Base-by-base conservation (phyloP, 2,797 vertebrate genomes). In the Hydrophis major region DNA sequence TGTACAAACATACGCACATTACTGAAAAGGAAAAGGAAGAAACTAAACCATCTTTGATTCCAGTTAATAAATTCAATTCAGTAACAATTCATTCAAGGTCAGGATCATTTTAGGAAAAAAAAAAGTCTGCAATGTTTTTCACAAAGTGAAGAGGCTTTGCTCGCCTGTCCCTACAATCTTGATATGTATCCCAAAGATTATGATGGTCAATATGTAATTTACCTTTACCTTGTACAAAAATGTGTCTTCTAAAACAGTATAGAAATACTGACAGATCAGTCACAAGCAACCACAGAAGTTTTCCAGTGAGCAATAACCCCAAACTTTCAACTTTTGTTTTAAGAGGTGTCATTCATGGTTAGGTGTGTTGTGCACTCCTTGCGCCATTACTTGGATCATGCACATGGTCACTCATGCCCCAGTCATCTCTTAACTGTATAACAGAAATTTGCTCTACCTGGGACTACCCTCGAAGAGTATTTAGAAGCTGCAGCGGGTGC, bases 1-100 rank as follows among this genome's bases (percentile, higher is more conserved):
- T n/a, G 59, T 57, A 90, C 50, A 47, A 20, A 74, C 66, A 28
- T 28, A 78, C 1, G 20, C 28, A 83, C 20, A 53, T 56, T 61
- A 28, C 74, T 94, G 89, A 96, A 94, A 96, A 94, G 92, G 95
- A 95, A 96, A 96, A 95, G 55, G 92, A 95, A 90, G 92, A 94
- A 93, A 93, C 94, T 89, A 86, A 56, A 91, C 91, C 88, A 37
- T 95, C 94, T 95, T 94, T 91, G 94, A 93, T 88, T 83, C 78
- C 93, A 90, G 90, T 89, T 93, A 96, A 93, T 89, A 92, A 95
- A 95, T 91, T 69, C 57, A 61, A 94, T 94, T 94, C 90, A 8
- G 89, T 94, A 97, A 97, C 96, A 95, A 95, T 95, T 95, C 93
- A 94, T 47, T 83, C 74, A 83, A 83, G 74, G 10, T 25, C 74